Evolutionary conservation across 2,797 vertebrate genomes (phyloP), one percentile per base, ranked within the genome.

Genomic region (Myotis vivesi): DNA sequence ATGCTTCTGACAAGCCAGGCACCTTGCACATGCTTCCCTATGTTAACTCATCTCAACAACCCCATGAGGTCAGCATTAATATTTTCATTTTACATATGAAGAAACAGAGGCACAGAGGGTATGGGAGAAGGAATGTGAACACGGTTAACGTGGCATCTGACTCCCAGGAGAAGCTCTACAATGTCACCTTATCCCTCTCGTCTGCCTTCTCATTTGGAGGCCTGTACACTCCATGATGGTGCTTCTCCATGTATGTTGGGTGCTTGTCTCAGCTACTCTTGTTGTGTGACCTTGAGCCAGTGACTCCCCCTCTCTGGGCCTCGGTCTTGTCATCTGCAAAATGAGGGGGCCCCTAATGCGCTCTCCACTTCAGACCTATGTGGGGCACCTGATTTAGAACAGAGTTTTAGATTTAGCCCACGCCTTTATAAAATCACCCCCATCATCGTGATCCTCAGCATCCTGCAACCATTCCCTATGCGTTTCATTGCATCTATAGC

Each of bases 241-340:
- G 1, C n/a, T 69, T 46, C n/a, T 62, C 80, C 5, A 0, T 7
- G 33, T 69, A 81, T 49, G 22, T 0, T 2, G 38, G 36, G 22
- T 38, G 9, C 55, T 71, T 73, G n/a, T 69, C 87, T 85, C 38
- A 19, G 57, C 49, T 36, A 44, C 38, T 36, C 77, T 82, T 83
- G 87, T 88, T 93, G 90, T 76, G 87, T 97, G 95, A 96, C 96
- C 93, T 96, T 91, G 71, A 88, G 49, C n/a, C 36, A 59, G 36
- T 64, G 13, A 46, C 75, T 59, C 12, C 22, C 64, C 85, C 2
- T 92, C 87, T 87, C 97, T 87, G 92, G 49, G 44, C 33, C 51
- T 86, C 13, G 1, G 30, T 55, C 9, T 59, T 72, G 15, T 64
- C 11, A 22, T 53, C 36, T 87, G n/a, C 51, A 59, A 28, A 23